phyloP scores from a whole-genome alignment of 2,888 invertebrate genomes.

The Leptogaster cylindrica region DNA sequence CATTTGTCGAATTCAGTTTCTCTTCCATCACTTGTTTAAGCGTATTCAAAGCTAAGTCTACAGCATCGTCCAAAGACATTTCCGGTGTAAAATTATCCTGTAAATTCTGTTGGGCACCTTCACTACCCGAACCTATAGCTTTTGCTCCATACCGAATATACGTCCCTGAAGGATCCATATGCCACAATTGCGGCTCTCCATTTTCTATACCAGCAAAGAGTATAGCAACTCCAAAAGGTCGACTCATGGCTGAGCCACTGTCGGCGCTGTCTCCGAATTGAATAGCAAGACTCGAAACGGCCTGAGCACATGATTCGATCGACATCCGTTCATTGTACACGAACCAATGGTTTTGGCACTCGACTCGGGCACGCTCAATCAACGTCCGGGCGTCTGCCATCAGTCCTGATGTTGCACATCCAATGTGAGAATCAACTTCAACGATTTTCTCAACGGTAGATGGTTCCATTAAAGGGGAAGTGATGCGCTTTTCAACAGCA shows the following conservation, averaged over 20 bases:
- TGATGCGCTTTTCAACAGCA: slow-evolving; percentile 97
- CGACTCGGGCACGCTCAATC: slow-evolving; percentile 92
- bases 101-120: slow-evolving; percentile 96
- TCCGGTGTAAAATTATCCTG: slow-evolving; percentile 79
- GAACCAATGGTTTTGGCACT: slow-evolving; percentile 99
- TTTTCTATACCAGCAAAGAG: slow-evolving; percentile 92
- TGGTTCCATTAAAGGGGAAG: slow-evolving; percentile 95
- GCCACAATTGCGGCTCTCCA: slow-evolving; percentile 92
- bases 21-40: slow-evolving; percentile 99
- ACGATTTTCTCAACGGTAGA: slow-evolving; percentile 98
- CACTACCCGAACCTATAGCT: slow-evolving; percentile 98
- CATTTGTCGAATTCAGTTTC: slow-evolving; percentile 94
- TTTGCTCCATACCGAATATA: slow-evolving; percentile 98
- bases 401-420: slow-evolving; percentile 95
- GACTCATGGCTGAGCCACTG: slow-evolving; percentile 91
- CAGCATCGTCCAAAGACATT: slow-evolving; percentile 93
- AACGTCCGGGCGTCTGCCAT: slow-evolving; percentile 97
- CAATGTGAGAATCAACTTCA: slow-evolving; percentile 97
- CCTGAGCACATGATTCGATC: slow-evolving; percentile 97
- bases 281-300: slow-evolving; percentile 98
- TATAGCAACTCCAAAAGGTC: slow-evolving; percentile 99
- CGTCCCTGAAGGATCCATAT: slow-evolving; percentile 99
- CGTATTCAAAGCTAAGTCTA: slow-evolving; percentile 88
- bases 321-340: slow-evolving; percentile 95
- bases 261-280: slow-evolving; percentile 99